Conservation (phyloP, 2,888 invertebrate species). For the Holacanthella duospinosa region DNA sequence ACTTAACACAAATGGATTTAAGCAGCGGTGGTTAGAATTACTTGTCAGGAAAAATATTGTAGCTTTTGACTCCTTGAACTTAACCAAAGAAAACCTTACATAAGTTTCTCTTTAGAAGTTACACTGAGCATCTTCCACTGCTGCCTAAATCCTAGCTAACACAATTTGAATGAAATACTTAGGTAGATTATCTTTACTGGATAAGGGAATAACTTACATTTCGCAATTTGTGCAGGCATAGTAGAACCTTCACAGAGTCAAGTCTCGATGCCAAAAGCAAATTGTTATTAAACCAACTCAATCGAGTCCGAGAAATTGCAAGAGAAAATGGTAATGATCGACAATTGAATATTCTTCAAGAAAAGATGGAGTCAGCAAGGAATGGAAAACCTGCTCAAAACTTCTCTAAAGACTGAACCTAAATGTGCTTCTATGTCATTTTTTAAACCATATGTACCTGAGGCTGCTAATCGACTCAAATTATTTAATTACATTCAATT, state of each 20-base stretch:
- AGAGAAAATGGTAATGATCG: constrained; percentile 22
- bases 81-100: neutral
- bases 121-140: neutral
- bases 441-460: too few species aligned
- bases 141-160: neutral
- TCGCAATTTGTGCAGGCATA: constrained; percentile 20
- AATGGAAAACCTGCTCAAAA: neutral
- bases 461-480: too few species aligned
- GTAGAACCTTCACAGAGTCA: constrained; percentile 16
- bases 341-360: constrained; percentile 18
- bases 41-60: too few species aligned
- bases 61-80: neutral
- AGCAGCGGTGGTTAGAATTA: too few species aligned
- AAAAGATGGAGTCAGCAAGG: neutral
- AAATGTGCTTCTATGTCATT: too few species aligned
- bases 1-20: too few species aligned
- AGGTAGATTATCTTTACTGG: constrained; percentile 1
- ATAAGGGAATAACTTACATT: too few species aligned
- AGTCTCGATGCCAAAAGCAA: constrained; percentile 17
- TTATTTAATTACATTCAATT: neutral
- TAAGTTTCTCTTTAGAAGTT: neutral
- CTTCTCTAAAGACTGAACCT: neutral
- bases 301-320: constrained; percentile 14
- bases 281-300: constrained; percentile 11
- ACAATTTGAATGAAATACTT: neutral